Conservation (phyloP, 2,888 invertebrate species). For the Scaptomyza cyrtandrae region DNA sequence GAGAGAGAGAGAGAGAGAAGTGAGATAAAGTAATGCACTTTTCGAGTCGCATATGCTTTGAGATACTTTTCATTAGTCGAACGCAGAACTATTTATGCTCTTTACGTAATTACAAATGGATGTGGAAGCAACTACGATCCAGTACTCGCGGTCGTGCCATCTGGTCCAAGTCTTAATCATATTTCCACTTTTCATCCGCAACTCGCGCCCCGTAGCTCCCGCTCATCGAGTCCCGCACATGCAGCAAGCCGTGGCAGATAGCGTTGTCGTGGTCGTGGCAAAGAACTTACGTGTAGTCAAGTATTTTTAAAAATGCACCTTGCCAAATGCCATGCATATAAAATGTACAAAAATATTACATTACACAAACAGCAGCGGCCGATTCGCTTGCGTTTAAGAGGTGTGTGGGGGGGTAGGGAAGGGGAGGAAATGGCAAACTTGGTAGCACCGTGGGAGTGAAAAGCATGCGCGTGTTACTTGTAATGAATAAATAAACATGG, state of each 20-base stretch:
- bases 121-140: not conserved
- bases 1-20: no score
- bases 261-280: not conserved
- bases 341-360: conserved; percentile 70
- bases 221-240: not conserved
- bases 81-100: conserved; percentile 67
- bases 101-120: conserved; percentile 64
- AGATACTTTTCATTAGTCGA: conserved; percentile 52
- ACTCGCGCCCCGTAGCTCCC: not conserved
- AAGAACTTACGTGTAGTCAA: conserved; percentile 39
- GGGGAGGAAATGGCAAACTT: not conserved
- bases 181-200: conserved; percentile 15
- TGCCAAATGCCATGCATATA: conserved; percentile 72
- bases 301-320: conserved; percentile 67
- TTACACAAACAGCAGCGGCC: conserved; percentile 41
- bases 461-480: conserved; percentile 63
- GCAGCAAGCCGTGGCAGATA: conserved; percentile 3
- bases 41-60: conserved; percentile 17
- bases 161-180: conserved; percentile 43
- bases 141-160: not conserved
- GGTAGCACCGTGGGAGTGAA: not conserved
- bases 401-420: no score
- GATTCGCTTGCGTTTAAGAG: not conserved
- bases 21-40: conserved; percentile 12
- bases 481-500: conserved; percentile 75